These are phyloP conservation scores for Myripristis jacobus DNA, from an alignment of 2,797 vertebrate genomes.

Conservation along the genomic window DNA sequence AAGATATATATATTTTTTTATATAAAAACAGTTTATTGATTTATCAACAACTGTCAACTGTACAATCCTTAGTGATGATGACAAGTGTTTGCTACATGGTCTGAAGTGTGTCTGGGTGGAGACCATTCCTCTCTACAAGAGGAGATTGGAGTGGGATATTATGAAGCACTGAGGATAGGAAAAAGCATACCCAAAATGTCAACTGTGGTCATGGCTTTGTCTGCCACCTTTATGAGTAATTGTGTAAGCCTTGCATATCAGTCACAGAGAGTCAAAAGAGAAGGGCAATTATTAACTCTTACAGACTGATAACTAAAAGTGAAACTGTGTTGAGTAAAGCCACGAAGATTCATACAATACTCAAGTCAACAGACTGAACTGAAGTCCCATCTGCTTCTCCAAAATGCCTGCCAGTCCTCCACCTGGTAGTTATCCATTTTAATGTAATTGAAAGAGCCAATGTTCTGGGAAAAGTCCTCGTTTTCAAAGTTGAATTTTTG, in stretches of 20 bases:
- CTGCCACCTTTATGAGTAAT: conserved; percentile 54
- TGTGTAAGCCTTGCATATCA: conserved; percentile 60
- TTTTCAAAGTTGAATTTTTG: conserved; percentile 59
- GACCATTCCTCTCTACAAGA: conserved; percentile 67
- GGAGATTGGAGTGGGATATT: conserved; percentile 60
- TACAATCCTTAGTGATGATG: conserved; percentile 86
- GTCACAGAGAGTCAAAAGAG: conserved; percentile 61
- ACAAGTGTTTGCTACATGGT: conserved; percentile 86
- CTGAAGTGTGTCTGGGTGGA: conserved; percentile 80
- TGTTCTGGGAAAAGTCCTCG: conserved; percentile 64
- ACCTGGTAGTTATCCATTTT: conserved; percentile 65
- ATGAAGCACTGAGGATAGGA: conserved; percentile 65
- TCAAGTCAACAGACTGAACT: conserved; percentile 57
- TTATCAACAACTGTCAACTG: conserved; percentile 90
- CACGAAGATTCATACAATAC: conserved; percentile 63
- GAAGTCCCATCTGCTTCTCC: conserved; percentile 60
- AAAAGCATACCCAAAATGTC: conserved; percentile 65
- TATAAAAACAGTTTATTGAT: conserved; percentile 89
- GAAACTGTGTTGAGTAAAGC: conserved; percentile 48
- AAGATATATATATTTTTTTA: conserved; percentile 67
- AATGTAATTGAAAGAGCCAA: conserved; percentile 64
- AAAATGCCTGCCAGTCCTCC: conserved; percentile 56
- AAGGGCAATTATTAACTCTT: conserved; percentile 61
- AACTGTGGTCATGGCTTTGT: conserved; percentile 57
- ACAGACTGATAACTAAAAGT: conserved; percentile 59